Base-by-base conservation (phyloP, 2,113 vertebrate species). In the Odobenus rosmarus region DNA sequence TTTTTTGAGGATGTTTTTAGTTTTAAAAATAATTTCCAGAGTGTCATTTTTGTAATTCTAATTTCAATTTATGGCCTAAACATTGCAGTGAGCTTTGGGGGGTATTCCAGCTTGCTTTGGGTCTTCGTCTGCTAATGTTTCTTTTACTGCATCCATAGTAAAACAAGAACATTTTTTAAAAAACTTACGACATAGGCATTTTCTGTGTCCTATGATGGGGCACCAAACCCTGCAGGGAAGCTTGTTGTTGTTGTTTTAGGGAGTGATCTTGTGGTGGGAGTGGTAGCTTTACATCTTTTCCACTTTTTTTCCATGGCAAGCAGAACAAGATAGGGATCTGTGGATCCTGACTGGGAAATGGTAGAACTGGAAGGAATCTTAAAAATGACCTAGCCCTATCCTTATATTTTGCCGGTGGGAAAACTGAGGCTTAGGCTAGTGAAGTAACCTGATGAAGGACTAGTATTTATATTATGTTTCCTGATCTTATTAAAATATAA, bases 21-120 rank as follows among this genome's bases (percentile, higher is more conserved):
- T 86, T 93, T 97, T 69, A 90, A 97, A 97, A 97, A 97, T 98
- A 97, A 98, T 98, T 96, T 94, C 77, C 57, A 64, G 42, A 46
- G 62, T 96, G 90, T 96, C 95, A 96, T 86, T 98, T 97, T 97
- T 97, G 82, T 97, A 92, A 97, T 96, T 97, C 81, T 90, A 95
- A 96, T 97, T 94, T 96, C 93, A 95, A 90, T 97, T 94, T 93
- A 92, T 94, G 92, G 96, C 42, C 42, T 84, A 92, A 96, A 90
- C 77, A 95, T 94, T 79, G 33, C 72, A 86, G 7, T 88, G 93
- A 96, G 79, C 87, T 82, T 88, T 96, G 85, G 84, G 64, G 95
- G 86, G 59, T 95, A 33, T 31, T 62, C 31, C 19, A 46, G 72
- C 79, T 93, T 80, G 80, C 76, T 95, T 85, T 79, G 94, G 81